Base-by-base conservation (phyloP, 2,113 vertebrate genomes). In the Tragulus kanchil region DNA sequence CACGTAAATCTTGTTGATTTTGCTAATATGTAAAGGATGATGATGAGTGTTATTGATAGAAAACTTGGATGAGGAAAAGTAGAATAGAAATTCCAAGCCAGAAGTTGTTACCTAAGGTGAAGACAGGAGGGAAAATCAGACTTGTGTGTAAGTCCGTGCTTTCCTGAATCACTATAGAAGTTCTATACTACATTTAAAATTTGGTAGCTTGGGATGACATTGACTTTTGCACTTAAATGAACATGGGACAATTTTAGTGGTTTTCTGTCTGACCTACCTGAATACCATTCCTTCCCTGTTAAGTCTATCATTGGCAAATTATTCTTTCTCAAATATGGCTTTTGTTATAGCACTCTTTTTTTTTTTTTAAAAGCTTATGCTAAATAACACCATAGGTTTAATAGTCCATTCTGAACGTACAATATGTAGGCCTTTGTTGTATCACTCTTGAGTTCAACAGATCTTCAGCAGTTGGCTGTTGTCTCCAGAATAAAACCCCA, bases 51-150 rank as follows among this genome's bases (percentile, higher is more conserved):
- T 94, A 42, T 10, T 94, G 90, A 89, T 93, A 62, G 12, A 73
- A 71, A 94, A 45, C 56, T 79, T 85, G 26, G 65, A 17, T 90
- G 81, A 90, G 64, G 58, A 82, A 85, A 91, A 58, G 81, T 67
- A 48, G 94, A 93, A 85, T 93, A 77, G 89, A 96, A 96, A 94
- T 90, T 87, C 21, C 25, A 92, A 94, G n/a, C 58, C 77, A 85
- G 61, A 96, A 54, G 23, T 91, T 85, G 56, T 90, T 96, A 96
- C 28, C 64, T 95, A 73, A 88, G 23, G 31, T 94, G 69, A 91
- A 84, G 89, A 77, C 83, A 69, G 62, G 81, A 85, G 90, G 67
- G 78, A 28, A 58, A 85, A 96, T 21, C 59, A 64, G 61, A 94
- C 83, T 59, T 83, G 13, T 79, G 26, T 87, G 8, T 90, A 82